Evolutionary conservation across 2,888 invertebrate genomes (phyloP).

Genomic region (Agelastica alni): DNA sequence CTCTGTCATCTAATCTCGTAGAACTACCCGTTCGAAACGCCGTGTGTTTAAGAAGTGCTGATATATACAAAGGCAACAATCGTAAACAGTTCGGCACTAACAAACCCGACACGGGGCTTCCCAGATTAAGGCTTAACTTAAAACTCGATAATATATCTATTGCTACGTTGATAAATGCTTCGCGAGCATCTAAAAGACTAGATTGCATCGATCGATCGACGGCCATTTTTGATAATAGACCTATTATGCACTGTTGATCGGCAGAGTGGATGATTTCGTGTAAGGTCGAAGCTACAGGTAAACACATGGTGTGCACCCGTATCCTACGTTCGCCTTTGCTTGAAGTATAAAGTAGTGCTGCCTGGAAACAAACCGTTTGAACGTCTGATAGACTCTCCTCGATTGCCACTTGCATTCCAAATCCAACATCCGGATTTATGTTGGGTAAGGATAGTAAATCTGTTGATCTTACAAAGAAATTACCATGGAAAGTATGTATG

Average conservation of each 20-base stretch:
- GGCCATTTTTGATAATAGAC: conserved; percentile 95
- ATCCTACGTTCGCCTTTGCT: conserved; percentile 93
- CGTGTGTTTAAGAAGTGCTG: conserved; percentile 86
- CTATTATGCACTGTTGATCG: conserved; percentile 92
- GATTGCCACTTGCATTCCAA: conserved; percentile 96
- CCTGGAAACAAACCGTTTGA: conserved; percentile 94
- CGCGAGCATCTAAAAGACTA: conserved; percentile 89
- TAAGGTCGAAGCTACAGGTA: conserved; percentile 85
- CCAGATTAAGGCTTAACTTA: conserved; percentile 68
- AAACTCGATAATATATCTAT: conserved; percentile 85
- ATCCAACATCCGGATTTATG: conserved; percentile 96
- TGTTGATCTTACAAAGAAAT: conserved; percentile 98
- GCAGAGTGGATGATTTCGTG: conserved; percentile 87
- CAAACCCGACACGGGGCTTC: conserved; percentile 65
- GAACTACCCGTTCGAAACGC: conserved; percentile 89
- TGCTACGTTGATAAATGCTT: conserved; percentile 94
- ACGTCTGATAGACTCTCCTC: conserved; percentile 88
- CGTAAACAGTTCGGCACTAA: conserved; percentile 77
- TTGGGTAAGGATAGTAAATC: conserved; percentile 95
- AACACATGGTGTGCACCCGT: conserved; percentile 94
- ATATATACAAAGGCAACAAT: conserved; percentile 85
- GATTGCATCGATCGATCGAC: conserved; percentile 88
- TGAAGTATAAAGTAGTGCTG: conserved; percentile 94
- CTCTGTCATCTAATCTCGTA: conserved; percentile 90
- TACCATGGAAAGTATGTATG: conserved; percentile 98